phyloP scores from a whole-genome alignment of 2,797 vertebrate genomes.

The Gymnothorax reevesii region DNA sequence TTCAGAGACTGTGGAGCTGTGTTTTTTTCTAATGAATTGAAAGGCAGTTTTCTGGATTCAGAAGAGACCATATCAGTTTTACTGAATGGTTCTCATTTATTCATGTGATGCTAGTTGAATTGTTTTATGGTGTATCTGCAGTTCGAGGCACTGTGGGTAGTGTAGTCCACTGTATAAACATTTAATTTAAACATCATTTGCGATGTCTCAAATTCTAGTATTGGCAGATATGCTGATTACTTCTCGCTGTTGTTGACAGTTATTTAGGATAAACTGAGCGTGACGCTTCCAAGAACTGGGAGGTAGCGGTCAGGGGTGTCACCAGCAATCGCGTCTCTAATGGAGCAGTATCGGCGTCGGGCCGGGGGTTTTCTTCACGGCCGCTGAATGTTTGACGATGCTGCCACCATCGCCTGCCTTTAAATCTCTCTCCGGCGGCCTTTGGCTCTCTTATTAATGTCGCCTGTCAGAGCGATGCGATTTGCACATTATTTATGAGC shows the following conservation, averaged over 20 bases:
- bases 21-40: not conserved
- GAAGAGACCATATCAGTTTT: not conserved
- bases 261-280: constrained; percentile 14
- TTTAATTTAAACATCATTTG: not conserved
- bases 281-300: not conserved
- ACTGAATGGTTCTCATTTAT: not conserved
- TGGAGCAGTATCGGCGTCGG: not conserved
- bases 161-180: not conserved
- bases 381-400: constrained; percentile 8
- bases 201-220: not conserved
- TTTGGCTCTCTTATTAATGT: not conserved
- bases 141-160: not conserved
- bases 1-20: not conserved
- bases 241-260: not conserved
- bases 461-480: constrained; percentile 39
- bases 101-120: not conserved
- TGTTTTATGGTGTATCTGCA: not conserved
- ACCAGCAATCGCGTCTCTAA: not conserved
- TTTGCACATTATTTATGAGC: constrained; percentile 56
- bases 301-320: constrained; percentile 2
- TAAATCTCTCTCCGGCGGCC: constrained; percentile 25
- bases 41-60: not conserved
- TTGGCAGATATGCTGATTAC: not conserved
- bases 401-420: constrained; percentile 9
- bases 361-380: not conserved